A percentile compares a stretch with the other conserved stretches of the same genome.
These are phyloP conservation scores for Babyrousa celebensis DNA, from an alignment of 2,797 vertebrate genomes.

Conservation along the genomic window DNA sequence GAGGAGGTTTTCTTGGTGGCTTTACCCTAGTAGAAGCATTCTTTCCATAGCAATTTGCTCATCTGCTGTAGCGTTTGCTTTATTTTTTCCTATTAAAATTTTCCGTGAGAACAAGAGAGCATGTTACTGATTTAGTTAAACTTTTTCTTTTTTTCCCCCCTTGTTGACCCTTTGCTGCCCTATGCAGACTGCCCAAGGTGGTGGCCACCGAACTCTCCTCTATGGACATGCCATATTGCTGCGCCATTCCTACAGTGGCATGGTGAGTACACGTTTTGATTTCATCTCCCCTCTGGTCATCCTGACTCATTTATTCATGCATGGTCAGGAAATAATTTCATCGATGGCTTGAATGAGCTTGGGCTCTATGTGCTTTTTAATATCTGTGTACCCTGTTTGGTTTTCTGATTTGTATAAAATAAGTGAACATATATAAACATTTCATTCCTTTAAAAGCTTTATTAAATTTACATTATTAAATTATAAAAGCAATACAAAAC, in stretches of 20 bases:
- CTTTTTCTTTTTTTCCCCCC: not conserved
- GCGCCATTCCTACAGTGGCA: slow-evolving; percentile 97
- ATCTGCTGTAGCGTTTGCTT: no score
- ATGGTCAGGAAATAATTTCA: not conserved
- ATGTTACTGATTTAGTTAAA: not conserved
- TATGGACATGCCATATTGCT: slow-evolving; percentile 97
- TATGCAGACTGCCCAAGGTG: slow-evolving; percentile 95
- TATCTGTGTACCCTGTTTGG: not conserved
- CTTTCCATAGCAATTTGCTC: not conserved
- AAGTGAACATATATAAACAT: not conserved
- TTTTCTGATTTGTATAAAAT: not conserved
- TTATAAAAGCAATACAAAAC: not conserved
- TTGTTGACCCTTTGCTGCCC: slow-evolving; percentile 48
- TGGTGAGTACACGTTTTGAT: slow-evolving; percentile 91
- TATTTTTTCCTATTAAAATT: not conserved
- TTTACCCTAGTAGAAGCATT: not conserved
- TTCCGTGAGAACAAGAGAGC: no score
- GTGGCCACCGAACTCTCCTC: slow-evolving; percentile 96
- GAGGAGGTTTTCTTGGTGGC: not conserved
- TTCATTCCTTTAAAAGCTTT: not conserved
- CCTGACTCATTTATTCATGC: not conserved
- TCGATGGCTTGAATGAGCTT: not conserved
- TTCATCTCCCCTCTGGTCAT: accelerated
- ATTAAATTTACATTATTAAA: not conserved
- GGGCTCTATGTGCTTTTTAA: not conserved